These are phyloP conservation scores for Eupithecia exiguata DNA, from an alignment of 2,888 invertebrate species.

Conservation along the genomic window DNA sequence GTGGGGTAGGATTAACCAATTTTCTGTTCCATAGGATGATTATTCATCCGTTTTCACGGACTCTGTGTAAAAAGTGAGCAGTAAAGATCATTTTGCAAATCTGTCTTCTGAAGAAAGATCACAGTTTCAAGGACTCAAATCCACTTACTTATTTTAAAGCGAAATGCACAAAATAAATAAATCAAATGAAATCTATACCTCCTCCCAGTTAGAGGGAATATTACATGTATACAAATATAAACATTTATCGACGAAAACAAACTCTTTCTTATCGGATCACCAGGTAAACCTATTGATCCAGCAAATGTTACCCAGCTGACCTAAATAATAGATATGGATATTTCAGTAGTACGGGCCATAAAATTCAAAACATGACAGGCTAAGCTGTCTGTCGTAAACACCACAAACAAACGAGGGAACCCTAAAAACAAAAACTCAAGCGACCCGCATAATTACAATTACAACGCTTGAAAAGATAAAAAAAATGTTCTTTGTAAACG, in stretches of 20 bases:
- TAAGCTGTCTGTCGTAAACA: not conserved
- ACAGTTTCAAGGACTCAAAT: not conserved
- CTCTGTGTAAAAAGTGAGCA: not conserved
- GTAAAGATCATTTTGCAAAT: not conserved
- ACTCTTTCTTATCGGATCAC: not conserved
- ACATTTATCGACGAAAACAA: not conserved
- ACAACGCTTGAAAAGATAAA: conserved; percentile 5
- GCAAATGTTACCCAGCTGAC: not conserved
- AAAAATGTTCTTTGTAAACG: conserved; percentile 2
- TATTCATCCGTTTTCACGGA: not conserved
- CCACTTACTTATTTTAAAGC: not conserved
- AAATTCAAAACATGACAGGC: not conserved
- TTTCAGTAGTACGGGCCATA: not conserved
- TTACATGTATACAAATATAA: no score
- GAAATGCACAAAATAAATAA: not conserved
- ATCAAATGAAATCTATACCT: not conserved
- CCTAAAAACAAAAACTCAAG: conserved; percentile 8
- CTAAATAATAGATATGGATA: not conserved
- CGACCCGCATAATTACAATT: conserved; percentile 9
- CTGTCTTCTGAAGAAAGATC: not conserved
- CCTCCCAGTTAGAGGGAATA: not conserved
- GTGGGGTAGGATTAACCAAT: not conserved
- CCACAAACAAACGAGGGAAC: conserved; percentile 1
- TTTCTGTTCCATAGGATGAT: not conserved
- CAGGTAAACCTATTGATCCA: not conserved